Evolutionary conservation across 2,113 vertebrate genomes (phyloP).

Genomic region (Aptenodytes forsteri): DNA sequence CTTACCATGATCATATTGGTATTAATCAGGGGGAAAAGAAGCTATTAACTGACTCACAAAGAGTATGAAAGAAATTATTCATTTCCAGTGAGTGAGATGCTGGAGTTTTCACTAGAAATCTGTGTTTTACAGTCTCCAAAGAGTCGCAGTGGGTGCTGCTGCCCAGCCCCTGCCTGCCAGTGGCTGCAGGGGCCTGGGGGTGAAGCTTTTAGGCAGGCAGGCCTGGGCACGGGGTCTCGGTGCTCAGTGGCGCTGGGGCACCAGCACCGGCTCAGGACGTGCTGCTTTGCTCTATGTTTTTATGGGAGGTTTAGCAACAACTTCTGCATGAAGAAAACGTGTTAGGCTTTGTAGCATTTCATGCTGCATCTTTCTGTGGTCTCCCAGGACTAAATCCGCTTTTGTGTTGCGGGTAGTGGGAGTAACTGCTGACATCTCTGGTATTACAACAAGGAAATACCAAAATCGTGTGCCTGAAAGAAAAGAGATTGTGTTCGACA

Average conservation of each 20-base stretch:
- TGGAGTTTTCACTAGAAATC: not conserved
- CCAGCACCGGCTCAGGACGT: fast-evolving
- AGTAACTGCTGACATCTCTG: not conserved
- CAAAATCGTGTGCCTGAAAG: fast-evolving
- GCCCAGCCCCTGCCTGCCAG: not conserved
- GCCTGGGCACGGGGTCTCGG: fast-evolving
- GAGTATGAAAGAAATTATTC: not conserved
- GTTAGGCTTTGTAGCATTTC: not conserved
- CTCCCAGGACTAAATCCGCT: not conserved
- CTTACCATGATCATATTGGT: not conserved
- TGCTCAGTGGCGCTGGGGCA: fast-evolving
- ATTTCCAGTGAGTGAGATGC: not conserved
- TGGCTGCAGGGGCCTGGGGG: fast-evolving
- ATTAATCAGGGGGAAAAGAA: not conserved
- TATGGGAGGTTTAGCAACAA: not conserved
- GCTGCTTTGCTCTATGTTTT: not conserved
- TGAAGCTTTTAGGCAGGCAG: not conserved
- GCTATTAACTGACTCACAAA: not conserved
- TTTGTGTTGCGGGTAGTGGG: not conserved
- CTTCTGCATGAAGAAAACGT: fast-evolving
- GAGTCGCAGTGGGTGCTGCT: not conserved
- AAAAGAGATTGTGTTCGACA: not conserved
- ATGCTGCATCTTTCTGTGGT: fast-evolving
- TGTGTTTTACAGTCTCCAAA: not conserved
- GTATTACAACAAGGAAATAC: not conserved